Conservation (phyloP, 2,797 vertebrate species). For the Remorina albescens region DNA sequence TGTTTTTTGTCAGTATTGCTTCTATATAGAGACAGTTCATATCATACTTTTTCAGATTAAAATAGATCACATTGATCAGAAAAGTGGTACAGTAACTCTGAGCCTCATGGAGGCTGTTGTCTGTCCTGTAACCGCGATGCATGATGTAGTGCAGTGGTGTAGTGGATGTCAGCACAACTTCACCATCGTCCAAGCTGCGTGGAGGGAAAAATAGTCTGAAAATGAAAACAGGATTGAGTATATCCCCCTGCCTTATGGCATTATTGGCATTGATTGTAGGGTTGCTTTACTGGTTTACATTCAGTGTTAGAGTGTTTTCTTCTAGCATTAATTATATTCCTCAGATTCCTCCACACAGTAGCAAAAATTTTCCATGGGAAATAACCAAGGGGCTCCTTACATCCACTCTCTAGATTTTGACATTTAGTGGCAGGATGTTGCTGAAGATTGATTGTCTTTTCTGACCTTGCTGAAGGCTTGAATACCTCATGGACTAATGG, state of each 20-base stretch:
- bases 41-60: not conserved
- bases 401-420: constrained; percentile 48
- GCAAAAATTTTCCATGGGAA: constrained; percentile 53
- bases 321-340: too few species aligned
- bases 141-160: not conserved
- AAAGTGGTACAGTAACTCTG: too few species aligned
- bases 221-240: too few species aligned
- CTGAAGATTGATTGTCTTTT: not conserved
- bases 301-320: too few species aligned
- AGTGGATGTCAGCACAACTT: not conserved
- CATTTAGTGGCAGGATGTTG: constrained; percentile 46
- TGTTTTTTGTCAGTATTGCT: constrained; percentile 17
- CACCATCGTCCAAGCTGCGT: not conserved
- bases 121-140: not conserved
- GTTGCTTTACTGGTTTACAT: too few species aligned
- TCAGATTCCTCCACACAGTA: constrained; percentile 29
- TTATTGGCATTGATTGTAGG: too few species aligned
- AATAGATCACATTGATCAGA: not conserved
- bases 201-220: too few species aligned
- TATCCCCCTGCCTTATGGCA: too few species aligned
- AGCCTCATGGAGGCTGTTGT: not conserved
- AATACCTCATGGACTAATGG: not conserved
- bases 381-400: constrained; percentile 27
- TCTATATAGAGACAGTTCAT: constrained; percentile 2
- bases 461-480: not conserved